Conservation (phyloP, 2,113 vertebrate species). For the Nanger granti region DNA sequence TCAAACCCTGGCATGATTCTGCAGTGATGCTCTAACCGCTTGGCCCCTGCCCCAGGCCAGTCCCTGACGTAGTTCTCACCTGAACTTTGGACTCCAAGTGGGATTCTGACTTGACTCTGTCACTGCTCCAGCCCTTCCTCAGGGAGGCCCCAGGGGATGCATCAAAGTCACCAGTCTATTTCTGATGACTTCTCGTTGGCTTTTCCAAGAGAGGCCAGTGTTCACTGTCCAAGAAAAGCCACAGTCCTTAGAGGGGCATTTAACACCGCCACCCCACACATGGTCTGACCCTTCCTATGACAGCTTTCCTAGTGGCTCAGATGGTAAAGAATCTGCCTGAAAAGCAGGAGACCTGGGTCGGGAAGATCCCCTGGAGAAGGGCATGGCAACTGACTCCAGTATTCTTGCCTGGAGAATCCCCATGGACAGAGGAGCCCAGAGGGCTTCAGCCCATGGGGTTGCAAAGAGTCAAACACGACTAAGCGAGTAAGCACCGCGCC, state of each 20-base stretch:
- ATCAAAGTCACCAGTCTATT: not conserved
- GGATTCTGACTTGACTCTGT: not conserved
- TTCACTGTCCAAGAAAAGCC: not conserved
- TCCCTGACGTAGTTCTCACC: not conserved
- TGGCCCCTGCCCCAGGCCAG: not conserved
- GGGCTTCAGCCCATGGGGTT: not conserved
- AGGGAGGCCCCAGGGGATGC: not conserved
- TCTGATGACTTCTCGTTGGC: not conserved
- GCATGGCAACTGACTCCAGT: not conserved
- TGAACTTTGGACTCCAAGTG: not conserved
- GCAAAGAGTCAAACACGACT: not conserved
- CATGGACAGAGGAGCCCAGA: not conserved
- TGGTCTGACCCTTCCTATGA: not conserved
- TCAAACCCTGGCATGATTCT: not conserved
- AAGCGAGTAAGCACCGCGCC: not conserved
- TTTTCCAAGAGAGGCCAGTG: not conserved
- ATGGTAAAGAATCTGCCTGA: not conserved
- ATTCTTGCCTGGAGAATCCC: not conserved
- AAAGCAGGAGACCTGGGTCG: not conserved
- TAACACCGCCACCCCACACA: not conserved
- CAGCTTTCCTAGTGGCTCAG: not conserved
- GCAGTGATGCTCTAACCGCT: not conserved
- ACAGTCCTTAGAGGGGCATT: not conserved
- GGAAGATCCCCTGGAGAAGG: not conserved
- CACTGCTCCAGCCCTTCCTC: not conserved